Base-by-base conservation (phyloP, 2,888 invertebrate genomes). In the Chloroclystis v-ata region DNA sequence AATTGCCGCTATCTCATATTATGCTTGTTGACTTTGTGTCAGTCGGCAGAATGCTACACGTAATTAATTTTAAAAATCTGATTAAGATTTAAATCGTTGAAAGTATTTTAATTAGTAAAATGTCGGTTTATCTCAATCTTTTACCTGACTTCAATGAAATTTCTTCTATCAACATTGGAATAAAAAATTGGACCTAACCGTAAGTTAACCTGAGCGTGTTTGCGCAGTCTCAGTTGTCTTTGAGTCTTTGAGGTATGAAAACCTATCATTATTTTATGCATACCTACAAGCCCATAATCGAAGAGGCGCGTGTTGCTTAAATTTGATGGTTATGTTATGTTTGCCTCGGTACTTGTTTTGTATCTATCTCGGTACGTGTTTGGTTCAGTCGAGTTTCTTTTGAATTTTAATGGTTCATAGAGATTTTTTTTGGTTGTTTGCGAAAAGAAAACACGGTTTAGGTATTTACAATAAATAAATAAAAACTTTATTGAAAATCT, bases 261-360 rank as follows among this genome's bases (percentile, higher is more conserved):
- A 48, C 45, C 49, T 66, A 76, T 78, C 64, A 72, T 77, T 77
- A 78, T 78, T 76, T 70, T 68, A 76, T 76, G 62, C 60, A 55
- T 61, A 60, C 59, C 62, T 67, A 60, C n/a, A 69, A 68, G 66
- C 66, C 71, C 66, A n/a, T n/a, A 67, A 67, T 67, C 62, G 64
- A 57, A 55, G 59, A 62, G 62, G 63, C 61, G 59, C 64, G 59
- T 53, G 56, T 57, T 50, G 47, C 57, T 52, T 58, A 60, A 69
- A 66, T 58, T 52, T 59, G 58, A 69, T 67, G 65, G 54, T 67
- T 67, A 70, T 67, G 43, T 44, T 40, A 56, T 56, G 58, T 56
- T 59, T 39, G 51, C 42, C 54, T 54, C 35, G 47, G 39, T 43
- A 37, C 33, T 39, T 40, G 29, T 40, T 28, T n/a, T n/a, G n/a